Base-by-base conservation (phyloP, 2,113 vertebrate species). In the Megaptera novaeangliae region DNA sequence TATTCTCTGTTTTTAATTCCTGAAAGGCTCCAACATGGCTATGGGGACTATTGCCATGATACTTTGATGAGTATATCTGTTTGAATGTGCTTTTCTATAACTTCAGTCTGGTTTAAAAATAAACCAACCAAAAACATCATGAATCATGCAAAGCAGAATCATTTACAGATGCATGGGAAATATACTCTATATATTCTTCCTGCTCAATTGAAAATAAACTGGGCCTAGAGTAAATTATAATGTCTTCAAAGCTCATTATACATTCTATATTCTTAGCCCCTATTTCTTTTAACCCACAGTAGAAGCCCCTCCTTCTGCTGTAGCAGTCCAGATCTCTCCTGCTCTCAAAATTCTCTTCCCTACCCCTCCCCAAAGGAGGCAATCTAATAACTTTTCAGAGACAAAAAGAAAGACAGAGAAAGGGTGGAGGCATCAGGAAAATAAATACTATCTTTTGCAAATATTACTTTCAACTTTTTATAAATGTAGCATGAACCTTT, bases 71-170 rank as follows among this genome's bases (percentile, higher is more conserved):
- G 25, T n/a, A 2, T 80, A 29, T 94, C 41, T 82, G 29, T 75
- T 97, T 34, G 81, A 82, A 89, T 36, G 72, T 68, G 52, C 44
- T 93, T 94, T 95, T 74, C 59, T 91, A 0, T 94, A 93, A 69
- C 44, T 59, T 72, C 20, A 83, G 4, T 90, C 55, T 49, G 90
- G 57, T 94, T 98, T 94, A 82, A 87, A 95, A 97, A 82, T 64
- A 96, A 86, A 63, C 52, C n/a, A 95, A 18, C 10, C n/a, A 5
- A 80, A 96, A 96, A 44, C 68, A 88, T 66, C 36, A 69, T 57
- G 20, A 89, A 95, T 88, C 68, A 66, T 83, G 44, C 34, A 78
- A 85, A 86, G 52, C 66, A 86, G 59, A 95, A 25, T 68, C 44
- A 69, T 71, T 96, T 91, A 52, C 29, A 96, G 69, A 91, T 89